Evolutionary conservation across 2,113 vertebrate genomes (phyloP).

Genomic region (Gobiocypris rarus): DNA sequence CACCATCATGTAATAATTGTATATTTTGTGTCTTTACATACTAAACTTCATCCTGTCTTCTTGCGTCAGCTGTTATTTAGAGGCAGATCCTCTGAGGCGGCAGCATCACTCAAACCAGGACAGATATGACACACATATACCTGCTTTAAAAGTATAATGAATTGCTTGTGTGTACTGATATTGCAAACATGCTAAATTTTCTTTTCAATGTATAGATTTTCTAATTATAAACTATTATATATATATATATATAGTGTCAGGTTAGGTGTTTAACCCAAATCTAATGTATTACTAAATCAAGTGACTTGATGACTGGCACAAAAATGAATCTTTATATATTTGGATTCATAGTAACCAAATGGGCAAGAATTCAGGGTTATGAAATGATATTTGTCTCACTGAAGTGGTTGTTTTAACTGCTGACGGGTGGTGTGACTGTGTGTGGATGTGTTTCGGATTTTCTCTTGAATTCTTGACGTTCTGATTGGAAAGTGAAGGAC

Average conservation of each 20-base stretch:
- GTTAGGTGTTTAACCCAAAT: constrained; percentile 17
- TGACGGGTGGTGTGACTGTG: constrained; percentile 8
- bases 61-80: neutral
- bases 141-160: constrained; percentile 12
- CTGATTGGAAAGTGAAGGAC: constrained; percentile 15
- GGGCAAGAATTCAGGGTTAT: neutral
- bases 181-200: neutral
- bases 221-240: constrained; percentile 1
- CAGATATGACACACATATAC: neutral
- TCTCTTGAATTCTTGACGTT: neutral
- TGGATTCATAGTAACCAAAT: constrained; percentile 8
- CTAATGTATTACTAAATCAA: constrained; percentile 17
- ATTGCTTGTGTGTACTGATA: neutral
- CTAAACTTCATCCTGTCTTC: neutral
- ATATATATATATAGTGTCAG: neutral
- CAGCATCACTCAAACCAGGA: too few species aligned
- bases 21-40: neutral
- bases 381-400: constrained; percentile 9
- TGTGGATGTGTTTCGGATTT: constrained; percentile 17
- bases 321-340: neutral
- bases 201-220: constrained; percentile 30
- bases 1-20: constrained; percentile 15
- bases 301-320: neutral
- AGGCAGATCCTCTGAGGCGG: neutral
- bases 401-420: constrained; percentile 14